A percentile compares a stretch with the other conserved stretches of the same genome.
These are phyloP conservation scores for Micrastur ruficollis DNA, from an alignment of 2,797 vertebrate genomes.

Conservation along the genomic window DNA sequence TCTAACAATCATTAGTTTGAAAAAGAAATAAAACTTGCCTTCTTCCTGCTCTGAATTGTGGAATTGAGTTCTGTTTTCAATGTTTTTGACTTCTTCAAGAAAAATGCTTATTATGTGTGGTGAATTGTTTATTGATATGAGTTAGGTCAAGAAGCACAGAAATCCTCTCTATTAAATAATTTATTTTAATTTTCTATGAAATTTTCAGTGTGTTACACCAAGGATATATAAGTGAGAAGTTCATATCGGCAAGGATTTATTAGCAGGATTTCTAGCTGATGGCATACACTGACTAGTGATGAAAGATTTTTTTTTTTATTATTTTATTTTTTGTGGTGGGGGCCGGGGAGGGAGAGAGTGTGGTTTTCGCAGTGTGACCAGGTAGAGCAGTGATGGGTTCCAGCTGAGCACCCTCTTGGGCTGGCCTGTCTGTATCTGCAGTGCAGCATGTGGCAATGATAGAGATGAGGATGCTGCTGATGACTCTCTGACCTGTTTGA, in stretches of 20 bases:
- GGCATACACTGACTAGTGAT: accelerated
- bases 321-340: too few species aligned
- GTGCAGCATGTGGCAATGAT: background rate
- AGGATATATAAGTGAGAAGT: background rate
- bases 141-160: background rate
- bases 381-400: background rate
- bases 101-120: background rate
- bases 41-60: background rate
- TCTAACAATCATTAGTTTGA: background rate
- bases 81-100: background rate
- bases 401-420: background rate
- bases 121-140: background rate
- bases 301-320: background rate
- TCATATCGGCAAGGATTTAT: background rate
- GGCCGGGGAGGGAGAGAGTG: too few species aligned
- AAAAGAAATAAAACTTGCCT: background rate
- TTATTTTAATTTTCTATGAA: background rate
- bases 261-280: background rate
- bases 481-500: background rate
- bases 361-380: background rate
- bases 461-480: background rate
- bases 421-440: background rate
- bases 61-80: background rate
- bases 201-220: background rate
- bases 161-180: background rate